Base-by-base conservation (phyloP, 2,888 invertebrate genomes). In the Mythimna ferrago region DNA sequence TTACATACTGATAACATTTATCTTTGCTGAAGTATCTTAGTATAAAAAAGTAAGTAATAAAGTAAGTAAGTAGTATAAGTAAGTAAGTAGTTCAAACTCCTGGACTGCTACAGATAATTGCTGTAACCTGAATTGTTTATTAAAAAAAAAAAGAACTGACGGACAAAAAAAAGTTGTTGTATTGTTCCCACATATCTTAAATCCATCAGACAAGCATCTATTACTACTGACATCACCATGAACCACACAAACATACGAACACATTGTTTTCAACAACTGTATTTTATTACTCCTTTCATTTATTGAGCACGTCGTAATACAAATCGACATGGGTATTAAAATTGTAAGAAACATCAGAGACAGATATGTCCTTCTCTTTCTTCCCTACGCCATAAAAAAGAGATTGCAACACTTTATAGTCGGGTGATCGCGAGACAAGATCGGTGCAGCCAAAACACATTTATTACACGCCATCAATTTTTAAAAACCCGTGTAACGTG, bases 401-500 rank as follows among this genome's bases (percentile, higher is more conserved):
- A 82, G 87, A 86, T 87, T 87, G 87, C 87, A 85, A 88, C 88
- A 88, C 86, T 90, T 92, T 89, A 91, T 89, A 86, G 89, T 87
- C 87, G 90, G 90, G 88, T 93, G 93, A 85, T 87, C 85, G 84
- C 83, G 80, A 89, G 88, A 90, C 90, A 89, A 90, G 91, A 91
- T 89, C 89, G 91, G 86, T 91, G 90, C 91, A 92, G 92, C 89
- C 94, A 93, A 94, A 94, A 91, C 92, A 91, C 93, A 94, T 95
- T 95, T 94, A 94, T 94, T 93, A 95, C 94, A 89, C 86, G 87
- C 94, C 93, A 94, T 95, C 95, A 95, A 94, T 92, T 95, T 94
- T 94, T 92, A 89, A 93, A 92, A 92, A 92, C 88, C 86, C 92
- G 86, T 95, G 95, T 95, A 95, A 95, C 91, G 54, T 88, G 94